Evolutionary conservation across 2,113 vertebrate species (phyloP).

Genomic region (Prunella fulvescens): DNA sequence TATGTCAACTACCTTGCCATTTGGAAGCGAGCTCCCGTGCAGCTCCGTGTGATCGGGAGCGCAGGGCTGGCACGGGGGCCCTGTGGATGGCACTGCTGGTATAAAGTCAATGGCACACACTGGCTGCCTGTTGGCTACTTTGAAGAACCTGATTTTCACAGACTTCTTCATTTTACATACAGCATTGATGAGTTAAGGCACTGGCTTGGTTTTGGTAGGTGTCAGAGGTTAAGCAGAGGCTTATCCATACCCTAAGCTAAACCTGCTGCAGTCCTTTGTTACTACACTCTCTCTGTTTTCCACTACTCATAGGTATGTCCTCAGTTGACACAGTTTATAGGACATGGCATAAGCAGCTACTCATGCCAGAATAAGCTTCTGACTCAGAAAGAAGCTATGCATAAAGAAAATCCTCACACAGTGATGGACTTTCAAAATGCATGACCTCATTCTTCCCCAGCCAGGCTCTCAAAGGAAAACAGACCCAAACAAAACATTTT

Average conservation of each 20-base stretch:
- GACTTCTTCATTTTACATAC: background rate
- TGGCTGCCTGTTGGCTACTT: background rate
- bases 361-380: constrained; percentile 39
- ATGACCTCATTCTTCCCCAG: constrained; percentile 47
- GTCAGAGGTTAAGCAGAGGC: background rate
- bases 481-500: constrained; percentile 35
- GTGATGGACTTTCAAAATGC: constrained; percentile 36
- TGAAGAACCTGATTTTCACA: background rate
- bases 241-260: background rate
- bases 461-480: constrained; percentile 19
- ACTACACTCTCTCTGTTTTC: background rate
- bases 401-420: constrained; percentile 54
- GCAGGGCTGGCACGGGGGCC: background rate
- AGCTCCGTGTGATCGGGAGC: background rate
- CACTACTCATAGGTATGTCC: constrained; percentile 19
- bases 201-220: background rate
- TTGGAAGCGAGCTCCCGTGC: background rate
- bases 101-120: background rate
- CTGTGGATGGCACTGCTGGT: background rate
- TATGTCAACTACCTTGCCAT: constrained; percentile 49
- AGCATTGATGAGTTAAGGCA: background rate
- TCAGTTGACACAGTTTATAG: constrained; percentile 48
- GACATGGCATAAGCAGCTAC: constrained; percentile 24
- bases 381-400: constrained; percentile 44
- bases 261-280: background rate